Base-by-base conservation (phyloP, 2,113 vertebrate genomes). In the Phoxinus phoxinus region DNA sequence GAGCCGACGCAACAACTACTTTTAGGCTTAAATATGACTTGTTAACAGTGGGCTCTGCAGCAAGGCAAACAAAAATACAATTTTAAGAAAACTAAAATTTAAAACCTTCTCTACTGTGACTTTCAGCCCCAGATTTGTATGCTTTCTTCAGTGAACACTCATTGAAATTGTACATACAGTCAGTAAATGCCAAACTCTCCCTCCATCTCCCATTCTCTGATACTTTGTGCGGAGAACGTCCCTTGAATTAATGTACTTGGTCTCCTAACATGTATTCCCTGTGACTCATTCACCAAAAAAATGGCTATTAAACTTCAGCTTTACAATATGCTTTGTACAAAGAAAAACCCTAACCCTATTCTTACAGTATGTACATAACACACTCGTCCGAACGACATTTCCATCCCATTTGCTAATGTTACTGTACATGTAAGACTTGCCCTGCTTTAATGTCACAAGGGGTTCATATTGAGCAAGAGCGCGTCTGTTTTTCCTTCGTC, bases 241-340 rank as follows among this genome's bases (percentile, higher is more conserved):
- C 93, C 91, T 90, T 87, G 89, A 84, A 56, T 23, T 88, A 87
- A 81, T 56, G 48, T 51, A 51, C 48, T 51, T 51, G 84, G 71
- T 87, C 75, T 21, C 11, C 53, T 85, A 86, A 83, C 35, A 65
- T 81, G 81, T 87, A 86, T 85, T 91, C 90, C 89, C 91, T 90
- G 90, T 88, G 81, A 71, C 90, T 92, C 91, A 90, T 73, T 77
- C 51, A 84, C 90, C 86, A 88, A 87, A 91, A 78, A 85, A 90
- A 89, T 91, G 91, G 92, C 91, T 92, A 92, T 92, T 93, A 85
- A 91, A 93, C 86, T 94, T 93, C 88, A 91, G 92, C 91, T 94
- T 94, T 94, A 95, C 94, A 95, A 92, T 94, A 94, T 93, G 93
- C 92, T 95, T 95, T 95, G 91, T 94, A 95, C 93, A 96, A 91